phyloP scores from a whole-genome alignment of 1,140 invertebrate species.

The Marisa cornuarietis region DNA sequence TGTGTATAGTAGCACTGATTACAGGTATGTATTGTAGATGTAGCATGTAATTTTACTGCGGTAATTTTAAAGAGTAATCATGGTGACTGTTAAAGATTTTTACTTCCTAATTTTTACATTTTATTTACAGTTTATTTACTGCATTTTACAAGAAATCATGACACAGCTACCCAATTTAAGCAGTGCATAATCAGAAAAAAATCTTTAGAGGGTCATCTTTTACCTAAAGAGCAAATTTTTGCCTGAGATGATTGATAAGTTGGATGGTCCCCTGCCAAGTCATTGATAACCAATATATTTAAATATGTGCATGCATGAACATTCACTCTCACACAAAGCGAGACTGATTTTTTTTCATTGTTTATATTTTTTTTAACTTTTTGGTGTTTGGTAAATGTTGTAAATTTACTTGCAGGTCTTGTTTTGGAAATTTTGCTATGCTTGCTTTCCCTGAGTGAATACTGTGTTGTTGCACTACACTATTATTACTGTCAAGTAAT shows the following conservation, averaged over 20 bases:
- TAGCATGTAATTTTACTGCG: background rate
- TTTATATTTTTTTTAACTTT: background rate
- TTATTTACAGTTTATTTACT: background rate
- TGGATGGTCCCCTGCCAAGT: background rate
- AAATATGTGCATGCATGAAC: background rate
- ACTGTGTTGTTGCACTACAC: background rate
- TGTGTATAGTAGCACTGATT: background rate
- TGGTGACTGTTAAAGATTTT: background rate
- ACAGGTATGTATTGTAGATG: background rate
- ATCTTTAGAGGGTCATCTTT: background rate
- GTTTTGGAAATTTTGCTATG: background rate
- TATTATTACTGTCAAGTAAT: background rate
- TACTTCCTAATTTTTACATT: background rate
- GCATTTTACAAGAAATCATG: background rate
- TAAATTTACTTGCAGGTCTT: background rate
- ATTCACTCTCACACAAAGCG: background rate
- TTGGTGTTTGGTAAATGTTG: background rate
- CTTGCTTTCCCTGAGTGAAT: background rate
- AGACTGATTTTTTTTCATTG: background rate
- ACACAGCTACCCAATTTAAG: background rate
- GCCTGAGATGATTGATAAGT: background rate
- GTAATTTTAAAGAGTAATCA: slow-evolving; percentile 1
- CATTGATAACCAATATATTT: background rate
- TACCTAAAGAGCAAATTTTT: background rate
- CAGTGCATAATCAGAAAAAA: background rate